A percentile compares a stretch with the other conserved stretches of the same genome.
These are phyloP conservation scores for Myotis findleyi DNA, from an alignment of 2,797 vertebrate species.

Conservation along the genomic window DNA sequence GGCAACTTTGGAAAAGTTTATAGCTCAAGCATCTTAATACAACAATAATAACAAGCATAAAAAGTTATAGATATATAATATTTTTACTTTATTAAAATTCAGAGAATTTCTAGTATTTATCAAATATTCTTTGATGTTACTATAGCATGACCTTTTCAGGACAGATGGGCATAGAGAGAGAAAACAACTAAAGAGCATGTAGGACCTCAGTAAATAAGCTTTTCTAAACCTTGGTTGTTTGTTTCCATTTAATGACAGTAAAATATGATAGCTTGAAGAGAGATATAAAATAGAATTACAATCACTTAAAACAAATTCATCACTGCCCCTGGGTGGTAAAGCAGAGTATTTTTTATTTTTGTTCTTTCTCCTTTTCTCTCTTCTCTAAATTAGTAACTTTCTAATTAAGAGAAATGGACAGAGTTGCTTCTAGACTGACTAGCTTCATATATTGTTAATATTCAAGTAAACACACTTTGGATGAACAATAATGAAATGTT, in stretches of 20 bases:
- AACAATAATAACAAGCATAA: neutral
- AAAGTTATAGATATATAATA: neutral
- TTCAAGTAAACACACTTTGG: neutral
- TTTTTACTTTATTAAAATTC: neutral
- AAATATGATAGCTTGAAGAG: neutral
- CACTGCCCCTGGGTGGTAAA: neutral
- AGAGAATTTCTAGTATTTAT: neutral
- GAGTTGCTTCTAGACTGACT: neutral
- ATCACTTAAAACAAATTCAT: neutral
- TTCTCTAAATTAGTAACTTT: neutral
- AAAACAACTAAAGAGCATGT: neutral
- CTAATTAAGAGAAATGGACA: neutral
- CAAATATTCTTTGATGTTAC: neutral
- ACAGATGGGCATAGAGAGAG: neutral
- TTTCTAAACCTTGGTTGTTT: neutral
- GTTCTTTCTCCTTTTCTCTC: neutral
- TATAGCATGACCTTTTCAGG: neutral
- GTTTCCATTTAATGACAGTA: neutral
- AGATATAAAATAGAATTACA: neutral
- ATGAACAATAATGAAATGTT: neutral
- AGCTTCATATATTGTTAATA: neutral
- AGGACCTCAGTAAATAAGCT: neutral
- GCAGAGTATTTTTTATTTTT: neutral
- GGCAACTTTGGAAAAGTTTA: neutral
- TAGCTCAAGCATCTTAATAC: neutral